These are phyloP conservation scores for Melierax canorus DNA, from an alignment of 2,113 vertebrate genomes.

Conservation along the genomic window DNA sequence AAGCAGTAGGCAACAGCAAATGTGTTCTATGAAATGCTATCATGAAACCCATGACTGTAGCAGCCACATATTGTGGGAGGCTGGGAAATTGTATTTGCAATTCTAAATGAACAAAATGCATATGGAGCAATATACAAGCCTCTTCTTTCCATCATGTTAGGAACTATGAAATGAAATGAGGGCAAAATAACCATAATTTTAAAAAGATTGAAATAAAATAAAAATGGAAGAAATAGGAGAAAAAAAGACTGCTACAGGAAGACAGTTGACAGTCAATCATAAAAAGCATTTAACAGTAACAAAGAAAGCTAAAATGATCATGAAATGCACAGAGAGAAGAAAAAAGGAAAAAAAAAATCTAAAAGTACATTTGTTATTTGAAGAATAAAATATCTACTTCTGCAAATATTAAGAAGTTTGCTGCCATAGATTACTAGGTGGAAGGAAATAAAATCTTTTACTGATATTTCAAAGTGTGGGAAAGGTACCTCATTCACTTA, in stretches of 20 bases:
- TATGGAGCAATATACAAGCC: not conserved
- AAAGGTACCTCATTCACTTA: not conserved
- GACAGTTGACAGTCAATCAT: not conserved
- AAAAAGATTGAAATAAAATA: not conserved
- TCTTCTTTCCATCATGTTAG: not conserved
- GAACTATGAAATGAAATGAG: not conserved
- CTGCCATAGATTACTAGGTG: not conserved
- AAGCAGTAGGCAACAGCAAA: not conserved
- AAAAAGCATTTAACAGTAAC: not conserved
- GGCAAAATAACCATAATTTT: not conserved
- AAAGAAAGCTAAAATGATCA: not conserved
- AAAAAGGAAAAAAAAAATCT: not conserved
- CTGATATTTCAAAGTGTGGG: not conserved
- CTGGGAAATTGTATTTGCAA: slow-evolving; percentile 23
- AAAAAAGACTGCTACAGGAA: not conserved
- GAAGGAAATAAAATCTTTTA: not conserved
- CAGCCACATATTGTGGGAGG: not conserved
- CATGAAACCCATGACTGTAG: not conserved
- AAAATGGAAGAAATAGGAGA: not conserved
- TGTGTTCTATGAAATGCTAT: not conserved
- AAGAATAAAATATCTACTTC: not conserved
- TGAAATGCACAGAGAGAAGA: not conserved
- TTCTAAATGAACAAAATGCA: slow-evolving; percentile 2
- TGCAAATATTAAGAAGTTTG: not conserved
- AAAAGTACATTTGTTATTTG: not conserved